Evolutionary conservation across 1,140 invertebrate species (phyloP).

Genomic region (Rhopalosiphum maidis): DNA sequence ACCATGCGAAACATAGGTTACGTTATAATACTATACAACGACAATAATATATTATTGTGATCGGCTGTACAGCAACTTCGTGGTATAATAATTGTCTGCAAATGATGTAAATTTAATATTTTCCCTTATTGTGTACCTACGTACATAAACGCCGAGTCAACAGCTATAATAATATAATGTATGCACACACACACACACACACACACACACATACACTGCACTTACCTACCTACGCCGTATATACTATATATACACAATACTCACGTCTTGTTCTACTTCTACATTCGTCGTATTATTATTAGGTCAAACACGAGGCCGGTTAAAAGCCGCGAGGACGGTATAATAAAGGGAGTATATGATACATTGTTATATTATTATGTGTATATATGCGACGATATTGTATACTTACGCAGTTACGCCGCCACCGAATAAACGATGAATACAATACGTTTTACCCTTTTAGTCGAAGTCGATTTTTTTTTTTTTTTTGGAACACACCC

Average conservation of each 20-base stretch:
- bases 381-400: conserved; percentile 7
- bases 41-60: neutral
- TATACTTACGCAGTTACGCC: neutral
- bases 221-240: neutral
- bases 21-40: neutral
- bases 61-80: neutral
- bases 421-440: neutral
- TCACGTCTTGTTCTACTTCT: conserved; percentile 10
- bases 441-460: conserved; percentile 46
- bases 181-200: neutral
- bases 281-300: conserved; percentile 24
- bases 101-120: conserved; percentile 18
- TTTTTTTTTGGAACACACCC: neutral
- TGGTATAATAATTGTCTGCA: neutral
- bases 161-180: conserved; percentile 4
- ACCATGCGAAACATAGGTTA: neutral
- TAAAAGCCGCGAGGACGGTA: neutral
- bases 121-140: neutral
- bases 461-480: neutral
- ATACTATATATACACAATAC: neutral
- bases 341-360: neutral
- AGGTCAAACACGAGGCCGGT: conserved; percentile 41
- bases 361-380: neutral
- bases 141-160: neutral
- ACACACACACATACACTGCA: neutral